These are phyloP conservation scores for Julus scanicus DNA, from an alignment of 2,888 invertebrate species.

Conservation along the genomic window DNA sequence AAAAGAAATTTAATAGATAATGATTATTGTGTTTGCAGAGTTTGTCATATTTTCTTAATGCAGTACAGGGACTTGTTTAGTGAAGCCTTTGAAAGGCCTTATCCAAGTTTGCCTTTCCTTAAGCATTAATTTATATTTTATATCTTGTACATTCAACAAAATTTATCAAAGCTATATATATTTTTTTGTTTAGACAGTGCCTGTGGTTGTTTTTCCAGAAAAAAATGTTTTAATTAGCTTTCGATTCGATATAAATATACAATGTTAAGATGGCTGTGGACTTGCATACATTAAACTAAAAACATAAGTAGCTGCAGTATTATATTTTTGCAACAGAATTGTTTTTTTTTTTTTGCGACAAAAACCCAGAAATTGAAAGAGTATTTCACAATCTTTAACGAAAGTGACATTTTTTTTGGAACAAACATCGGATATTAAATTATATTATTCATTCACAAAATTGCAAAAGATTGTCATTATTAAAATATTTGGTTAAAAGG, in stretches of 20 bases:
- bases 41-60: neutral
- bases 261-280: conserved; percentile 31
- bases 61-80: neutral
- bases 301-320: neutral
- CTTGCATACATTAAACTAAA: neutral
- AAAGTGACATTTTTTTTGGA: neutral
- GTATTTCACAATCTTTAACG: neutral
- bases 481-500: too few species aligned
- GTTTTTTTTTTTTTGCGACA: neutral
- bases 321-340: neutral
- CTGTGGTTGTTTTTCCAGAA: neutral
- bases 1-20: neutral
- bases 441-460: too few species aligned
- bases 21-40: neutral
- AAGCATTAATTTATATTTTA: neutral
- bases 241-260: conserved; percentile 29
- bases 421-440: too few species aligned
- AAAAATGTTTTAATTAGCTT: neutral
- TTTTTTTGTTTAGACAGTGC: neutral
- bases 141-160: neutral
- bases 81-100: neutral
- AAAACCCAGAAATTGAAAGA: conserved; percentile 15
- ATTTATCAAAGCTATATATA: conserved; percentile 39
- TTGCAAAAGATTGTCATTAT: too few species aligned
- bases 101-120: conserved; percentile 6